These are phyloP conservation scores for Passer montanus DNA, from an alignment of 2,113 vertebrate genomes.

Conservation along the genomic window DNA sequence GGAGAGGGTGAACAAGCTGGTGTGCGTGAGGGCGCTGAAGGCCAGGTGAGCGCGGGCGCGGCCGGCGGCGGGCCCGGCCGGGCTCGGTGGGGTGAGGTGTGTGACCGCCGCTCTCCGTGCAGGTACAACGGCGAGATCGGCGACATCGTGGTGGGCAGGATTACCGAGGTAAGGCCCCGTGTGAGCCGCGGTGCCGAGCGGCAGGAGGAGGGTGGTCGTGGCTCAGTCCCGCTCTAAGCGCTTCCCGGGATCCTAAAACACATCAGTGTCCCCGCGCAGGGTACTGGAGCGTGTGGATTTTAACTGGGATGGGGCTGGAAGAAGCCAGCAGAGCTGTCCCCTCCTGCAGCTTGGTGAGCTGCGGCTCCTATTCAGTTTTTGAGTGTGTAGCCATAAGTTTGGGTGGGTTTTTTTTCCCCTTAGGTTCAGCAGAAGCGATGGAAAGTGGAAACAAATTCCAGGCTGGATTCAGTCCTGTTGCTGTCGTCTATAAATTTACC, in stretches of 20 bases:
- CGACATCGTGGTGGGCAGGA: constrained; percentile 92
- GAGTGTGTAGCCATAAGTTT: background rate
- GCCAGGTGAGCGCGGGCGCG: constrained; percentile 72
- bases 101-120: background rate
- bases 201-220: background rate
- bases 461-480: constrained; percentile 91
- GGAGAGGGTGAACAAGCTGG: constrained; percentile 93
- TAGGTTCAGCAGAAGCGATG: constrained; percentile 97
- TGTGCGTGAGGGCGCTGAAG: constrained; percentile 92
- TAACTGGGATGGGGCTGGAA: background rate
- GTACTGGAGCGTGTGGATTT: fast-evolving
- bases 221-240: fast-evolving
- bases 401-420: fast-evolving
- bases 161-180: constrained; percentile 86
- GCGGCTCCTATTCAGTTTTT: background rate
- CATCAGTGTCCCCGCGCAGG: fast-evolving
- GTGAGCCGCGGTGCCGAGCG: background rate
- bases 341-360: background rate
- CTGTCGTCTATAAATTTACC: constrained; percentile 94
- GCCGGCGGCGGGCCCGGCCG: background rate
- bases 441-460: constrained; percentile 96
- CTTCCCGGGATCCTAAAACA: background rate
- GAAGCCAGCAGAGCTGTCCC: background rate
- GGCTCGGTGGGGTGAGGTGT: fast-evolving
- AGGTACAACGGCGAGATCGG: constrained; percentile 97